Evolutionary conservation across 64 coral and sea anemone genomes (phyloP).

Genomic region (Anthopleura sola): DNA sequence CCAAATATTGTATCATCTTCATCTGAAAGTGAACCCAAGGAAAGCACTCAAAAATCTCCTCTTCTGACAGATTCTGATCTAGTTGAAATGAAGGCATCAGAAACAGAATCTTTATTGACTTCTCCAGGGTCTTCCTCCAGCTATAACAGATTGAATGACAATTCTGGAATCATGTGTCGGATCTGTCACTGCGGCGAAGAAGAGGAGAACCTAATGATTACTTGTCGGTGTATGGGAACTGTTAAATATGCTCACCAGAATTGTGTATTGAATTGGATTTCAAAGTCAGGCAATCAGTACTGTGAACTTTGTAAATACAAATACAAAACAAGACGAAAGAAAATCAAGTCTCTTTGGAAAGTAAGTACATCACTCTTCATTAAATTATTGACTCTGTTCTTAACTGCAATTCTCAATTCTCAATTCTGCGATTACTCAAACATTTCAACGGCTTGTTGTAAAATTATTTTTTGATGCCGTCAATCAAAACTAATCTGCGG

Average conservation of each 20-base stretch:
- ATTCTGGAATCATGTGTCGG: conserved; percentile 41
- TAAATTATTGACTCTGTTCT: not conserved
- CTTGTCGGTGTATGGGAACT: conserved; percentile 82
- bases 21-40: not conserved
- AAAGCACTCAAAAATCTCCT: not conserved
- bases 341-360: conserved; percentile 84
- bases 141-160: conserved; percentile 26
- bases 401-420: not conserved
- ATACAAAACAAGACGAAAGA: conserved; percentile 82
- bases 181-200: conserved; percentile 88
- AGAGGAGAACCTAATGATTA: conserved; percentile 72
- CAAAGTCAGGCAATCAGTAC: conserved; percentile 79
- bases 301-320: conserved; percentile 95
- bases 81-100: not conserved
- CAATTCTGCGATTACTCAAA: no score
- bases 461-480: no score
- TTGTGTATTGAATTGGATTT: conserved; percentile 89
- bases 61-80: not conserved
- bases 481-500: no score
- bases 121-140: not conserved
- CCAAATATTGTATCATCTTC: conserved; percentile 9
- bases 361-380: conserved; percentile 20
- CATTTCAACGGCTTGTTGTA: no score
- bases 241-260: conserved; percentile 91
- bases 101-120: not conserved